Evolutionary conservation across 2,888 invertebrate genomes (phyloP).

Genomic region (Byasa hedistus): DNA sequence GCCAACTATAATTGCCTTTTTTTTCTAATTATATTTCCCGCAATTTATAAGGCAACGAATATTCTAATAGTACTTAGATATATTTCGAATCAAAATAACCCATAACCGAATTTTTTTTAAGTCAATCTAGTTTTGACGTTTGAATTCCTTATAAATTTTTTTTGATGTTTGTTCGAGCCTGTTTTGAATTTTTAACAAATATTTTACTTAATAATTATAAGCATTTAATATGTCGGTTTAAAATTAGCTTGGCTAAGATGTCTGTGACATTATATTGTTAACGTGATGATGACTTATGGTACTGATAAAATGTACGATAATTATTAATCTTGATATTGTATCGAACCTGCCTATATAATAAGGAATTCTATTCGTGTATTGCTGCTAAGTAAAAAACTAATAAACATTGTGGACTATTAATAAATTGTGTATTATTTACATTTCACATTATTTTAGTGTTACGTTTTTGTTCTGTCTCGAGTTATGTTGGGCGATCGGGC

Average conservation of each 20-base stretch:
- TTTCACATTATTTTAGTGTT: neutral
- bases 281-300: slow-evolving; percentile 27
- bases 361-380: slow-evolving; percentile 42
- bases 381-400: slow-evolving; percentile 57
- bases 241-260: slow-evolving; percentile 38
- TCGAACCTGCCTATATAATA: slow-evolving; percentile 36
- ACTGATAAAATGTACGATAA: slow-evolving; percentile 32
- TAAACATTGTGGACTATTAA: slow-evolving; percentile 41
- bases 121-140: slow-evolving; percentile 43
- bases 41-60: slow-evolving; percentile 41
- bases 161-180: slow-evolving; percentile 33
- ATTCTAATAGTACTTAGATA: slow-evolving; percentile 39
- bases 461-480: too few species aligned
- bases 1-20: slow-evolving; percentile 42
- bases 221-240: slow-evolving; percentile 40
- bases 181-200: slow-evolving; percentile 32
- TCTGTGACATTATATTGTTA: slow-evolving; percentile 29
- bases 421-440: slow-evolving; percentile 14
- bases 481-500: too few species aligned
- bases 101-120: slow-evolving; percentile 29
- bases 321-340: slow-evolving; percentile 33
- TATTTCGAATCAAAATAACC: slow-evolving; percentile 13
- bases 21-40: slow-evolving; percentile 33
- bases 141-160: slow-evolving; percentile 38
- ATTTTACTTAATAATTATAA: slow-evolving; percentile 28